A percentile compares a stretch with the other conserved stretches of the same genome.
These are phyloP conservation scores for Trachymyrmex septentrionalis DNA, from an alignment of 1,140 invertebrate species.

Conservation along the genomic window DNA sequence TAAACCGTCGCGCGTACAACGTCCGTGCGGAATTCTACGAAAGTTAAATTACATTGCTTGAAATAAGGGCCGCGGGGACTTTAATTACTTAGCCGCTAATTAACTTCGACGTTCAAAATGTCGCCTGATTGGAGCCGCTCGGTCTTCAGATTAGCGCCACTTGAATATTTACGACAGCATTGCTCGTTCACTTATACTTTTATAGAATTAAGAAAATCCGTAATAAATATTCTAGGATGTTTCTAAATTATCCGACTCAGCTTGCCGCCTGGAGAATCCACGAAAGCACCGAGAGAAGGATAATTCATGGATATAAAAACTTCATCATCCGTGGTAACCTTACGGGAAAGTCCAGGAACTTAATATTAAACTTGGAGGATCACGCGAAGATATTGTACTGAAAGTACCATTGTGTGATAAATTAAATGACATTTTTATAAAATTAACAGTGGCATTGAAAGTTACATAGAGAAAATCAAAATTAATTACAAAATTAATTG, in stretches of 20 bases:
- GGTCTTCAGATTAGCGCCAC: constrained; percentile 39
- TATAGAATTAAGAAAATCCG: constrained; percentile 17
- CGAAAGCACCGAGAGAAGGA: not conserved
- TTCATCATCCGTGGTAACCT: constrained; percentile 18
- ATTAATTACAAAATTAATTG: constrained; percentile 22
- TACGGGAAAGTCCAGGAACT: constrained; percentile 13
- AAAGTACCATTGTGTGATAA: constrained; percentile 21
- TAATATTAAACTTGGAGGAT: constrained; percentile 47
- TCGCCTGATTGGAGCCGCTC: constrained; percentile 22
- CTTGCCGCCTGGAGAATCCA: not conserved
- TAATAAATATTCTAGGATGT: constrained; percentile 28
- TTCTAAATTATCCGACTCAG: constrained; percentile 20
- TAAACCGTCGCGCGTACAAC: constrained; percentile 11
- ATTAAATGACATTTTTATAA: not conserved
- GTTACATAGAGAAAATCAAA: not conserved
- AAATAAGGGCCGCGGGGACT: constrained; percentile 44
- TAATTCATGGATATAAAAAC: constrained; percentile 42
- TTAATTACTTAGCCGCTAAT: constrained; percentile 63
- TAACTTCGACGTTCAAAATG: constrained; percentile 23
- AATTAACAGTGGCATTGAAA: constrained; percentile 23
- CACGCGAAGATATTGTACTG: not conserved
- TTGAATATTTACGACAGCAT: constrained; percentile 54
- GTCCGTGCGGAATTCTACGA: constrained; percentile 29
- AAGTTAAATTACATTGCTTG: constrained; percentile 48
- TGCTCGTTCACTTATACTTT: constrained; percentile 4